Conservation (phyloP, 2,888 invertebrate species). For the Epsilonema sp. region DNA sequence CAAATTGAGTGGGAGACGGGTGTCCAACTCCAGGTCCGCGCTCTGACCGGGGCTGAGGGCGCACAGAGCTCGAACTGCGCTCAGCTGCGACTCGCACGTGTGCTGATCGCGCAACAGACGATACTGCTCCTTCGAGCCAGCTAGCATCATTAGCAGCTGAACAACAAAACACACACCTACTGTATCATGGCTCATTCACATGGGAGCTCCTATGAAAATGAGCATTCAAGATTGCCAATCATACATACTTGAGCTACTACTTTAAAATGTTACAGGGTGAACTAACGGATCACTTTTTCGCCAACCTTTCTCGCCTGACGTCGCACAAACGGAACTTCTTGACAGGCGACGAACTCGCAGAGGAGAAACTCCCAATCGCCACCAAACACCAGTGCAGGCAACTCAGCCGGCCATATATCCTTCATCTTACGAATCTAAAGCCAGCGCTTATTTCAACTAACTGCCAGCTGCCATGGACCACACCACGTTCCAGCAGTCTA, state of each 20-base stretch:
- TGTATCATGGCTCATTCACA: too few relatives aligned
- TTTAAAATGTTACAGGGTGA: too few relatives aligned
- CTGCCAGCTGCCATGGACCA: too few relatives aligned
- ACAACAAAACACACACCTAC: background rate
- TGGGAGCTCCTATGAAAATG: too few relatives aligned
- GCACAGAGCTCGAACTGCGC: slow-evolving; percentile 23
- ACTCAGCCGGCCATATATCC: slow-evolving; percentile 3
- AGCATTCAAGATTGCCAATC: too few relatives aligned
- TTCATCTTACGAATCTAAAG: slow-evolving; percentile 3
- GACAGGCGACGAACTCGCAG: slow-evolving; percentile 42
- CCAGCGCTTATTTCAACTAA: too few relatives aligned
- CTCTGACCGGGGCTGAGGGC: background rate
- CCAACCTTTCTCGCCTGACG: slow-evolving; percentile 58
- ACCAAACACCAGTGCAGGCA: slow-evolving; percentile 33
- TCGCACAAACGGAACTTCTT: slow-evolving; percentile 62
- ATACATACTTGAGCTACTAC: too few relatives aligned
- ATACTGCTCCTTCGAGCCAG: slow-evolving; percentile 86
- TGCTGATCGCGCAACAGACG: slow-evolving; percentile 78
- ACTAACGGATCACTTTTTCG: background rate
- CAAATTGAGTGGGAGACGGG: background rate
- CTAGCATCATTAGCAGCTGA: slow-evolving; percentile 58
- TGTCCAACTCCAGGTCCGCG: background rate
- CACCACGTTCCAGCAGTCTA: too few relatives aligned
- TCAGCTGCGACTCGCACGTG: slow-evolving; percentile 65
- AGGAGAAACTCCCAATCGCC: slow-evolving; percentile 55